Evolutionary conservation across 2,888 invertebrate species (phyloP).

Genomic region (Stenodera caucasica): DNA sequence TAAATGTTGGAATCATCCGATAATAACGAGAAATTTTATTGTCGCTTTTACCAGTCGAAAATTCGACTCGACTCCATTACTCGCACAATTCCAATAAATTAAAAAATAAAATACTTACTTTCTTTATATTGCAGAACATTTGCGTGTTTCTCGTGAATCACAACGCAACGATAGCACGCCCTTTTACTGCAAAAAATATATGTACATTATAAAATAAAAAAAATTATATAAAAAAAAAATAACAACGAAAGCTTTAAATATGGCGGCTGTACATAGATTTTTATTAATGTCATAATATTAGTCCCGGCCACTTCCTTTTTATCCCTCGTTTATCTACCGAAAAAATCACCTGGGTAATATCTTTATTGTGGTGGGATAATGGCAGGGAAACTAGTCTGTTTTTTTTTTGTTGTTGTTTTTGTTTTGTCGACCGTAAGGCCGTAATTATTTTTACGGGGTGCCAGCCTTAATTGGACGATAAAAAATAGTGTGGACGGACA

Average conservation of each 20-base stretch:
- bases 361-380: constrained; percentile 21
- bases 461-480: constrained; percentile 16
- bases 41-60: too few species aligned
- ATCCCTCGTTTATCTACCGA: constrained; percentile 19
- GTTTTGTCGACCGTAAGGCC: constrained; percentile 9
- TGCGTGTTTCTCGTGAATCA: constrained; percentile 92
- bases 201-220: too few species aligned
- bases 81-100: too few species aligned
- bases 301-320: constrained; percentile 20
- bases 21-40: not conserved
- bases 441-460: constrained; percentile 21
- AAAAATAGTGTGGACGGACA: constrained; percentile 9
- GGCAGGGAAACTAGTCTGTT: not conserved
- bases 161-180: constrained; percentile 87
- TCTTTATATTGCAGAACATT: constrained; percentile 97
- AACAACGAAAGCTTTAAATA: not conserved
- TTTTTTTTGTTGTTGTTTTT: too few species aligned
- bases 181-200: constrained; percentile 70
- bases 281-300: constrained; percentile 33
- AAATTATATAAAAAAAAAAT: too few species aligned
- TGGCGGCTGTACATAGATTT: constrained; percentile 10
- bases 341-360: constrained; percentile 22
- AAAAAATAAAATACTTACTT: constrained; percentile 71
- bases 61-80: too few species aligned
- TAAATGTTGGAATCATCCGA: not conserved